These are phyloP conservation scores for Strix aluco DNA, from an alignment of 2,113 vertebrate genomes.

Conservation along the genomic window DNA sequence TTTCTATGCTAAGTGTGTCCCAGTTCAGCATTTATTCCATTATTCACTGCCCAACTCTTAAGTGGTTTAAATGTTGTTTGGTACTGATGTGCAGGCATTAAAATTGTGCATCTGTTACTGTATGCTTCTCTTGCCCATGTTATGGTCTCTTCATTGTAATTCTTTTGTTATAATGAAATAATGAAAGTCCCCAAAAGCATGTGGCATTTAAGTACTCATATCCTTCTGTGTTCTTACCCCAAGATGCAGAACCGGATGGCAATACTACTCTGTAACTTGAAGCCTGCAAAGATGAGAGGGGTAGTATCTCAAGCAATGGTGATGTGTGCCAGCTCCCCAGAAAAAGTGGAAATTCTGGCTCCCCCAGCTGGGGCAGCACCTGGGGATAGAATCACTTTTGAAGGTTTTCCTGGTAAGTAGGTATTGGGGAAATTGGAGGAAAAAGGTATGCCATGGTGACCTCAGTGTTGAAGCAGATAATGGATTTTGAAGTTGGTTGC, in stretches of 20 bases:
- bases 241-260: conserved; percentile 96
- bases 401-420: conserved; percentile 86
- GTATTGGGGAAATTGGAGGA: background rate
- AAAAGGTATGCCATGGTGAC: background rate
- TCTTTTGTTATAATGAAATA: background rate
- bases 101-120: background rate
- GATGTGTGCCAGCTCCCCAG: conserved; percentile 92
- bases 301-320: conserved; percentile 91
- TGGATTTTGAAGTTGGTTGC: background rate
- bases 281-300: conserved; percentile 90
- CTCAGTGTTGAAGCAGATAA: background rate
- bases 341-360: conserved; percentile 90
- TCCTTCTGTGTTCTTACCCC: background rate
- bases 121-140: background rate
- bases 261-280: conserved; percentile 92
- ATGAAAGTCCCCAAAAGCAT: background rate
- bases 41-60: background rate
- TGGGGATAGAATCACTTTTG: conserved; percentile 88
- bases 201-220: background rate
- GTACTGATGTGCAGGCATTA: background rate
- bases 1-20: background rate
- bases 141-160: background rate
- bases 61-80: background rate
- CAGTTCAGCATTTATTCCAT: background rate
- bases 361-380: conserved; percentile 84